Conservation (phyloP, 2,113 vertebrate genomes). For the Istiophorus platypterus region DNA sequence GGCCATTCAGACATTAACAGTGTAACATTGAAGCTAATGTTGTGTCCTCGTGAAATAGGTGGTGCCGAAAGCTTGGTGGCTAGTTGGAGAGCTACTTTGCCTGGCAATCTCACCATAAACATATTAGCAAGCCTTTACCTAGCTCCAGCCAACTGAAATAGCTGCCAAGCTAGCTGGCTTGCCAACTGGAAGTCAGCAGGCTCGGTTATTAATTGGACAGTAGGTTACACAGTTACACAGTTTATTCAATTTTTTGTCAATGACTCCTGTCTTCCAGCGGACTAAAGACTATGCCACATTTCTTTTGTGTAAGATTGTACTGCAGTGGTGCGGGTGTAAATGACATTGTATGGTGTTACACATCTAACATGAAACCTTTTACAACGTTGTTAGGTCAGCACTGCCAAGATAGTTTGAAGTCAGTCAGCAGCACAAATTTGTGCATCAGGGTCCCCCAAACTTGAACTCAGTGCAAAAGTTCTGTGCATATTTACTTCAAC, state of each 20-base stretch:
- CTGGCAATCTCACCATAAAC: background rate
- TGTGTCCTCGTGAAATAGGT: background rate
- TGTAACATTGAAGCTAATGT: background rate
- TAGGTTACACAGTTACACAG: background rate
- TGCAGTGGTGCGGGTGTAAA: no score
- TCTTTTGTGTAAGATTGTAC: no score
- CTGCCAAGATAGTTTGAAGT: no score
- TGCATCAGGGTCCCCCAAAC: no score
- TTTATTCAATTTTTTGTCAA: no score
- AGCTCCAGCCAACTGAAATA: background rate
- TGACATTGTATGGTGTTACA: no score
- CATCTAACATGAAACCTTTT: background rate
- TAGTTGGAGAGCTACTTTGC: background rate
- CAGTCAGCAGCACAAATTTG: no score
- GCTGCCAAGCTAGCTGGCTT: background rate
- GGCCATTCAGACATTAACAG: background rate
- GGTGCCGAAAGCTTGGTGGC: background rate
- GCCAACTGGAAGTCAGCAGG: background rate
- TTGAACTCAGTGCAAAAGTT: background rate
- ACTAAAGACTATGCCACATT: no score
- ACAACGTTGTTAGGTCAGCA: no score
- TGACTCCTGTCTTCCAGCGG: no score
- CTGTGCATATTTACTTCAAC: background rate
- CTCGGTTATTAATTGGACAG: background rate
- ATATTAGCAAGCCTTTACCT: background rate